These are phyloP conservation scores for Phorcus lineatus DNA, from an alignment of 2,888 invertebrate species.

Conservation along the genomic window DNA sequence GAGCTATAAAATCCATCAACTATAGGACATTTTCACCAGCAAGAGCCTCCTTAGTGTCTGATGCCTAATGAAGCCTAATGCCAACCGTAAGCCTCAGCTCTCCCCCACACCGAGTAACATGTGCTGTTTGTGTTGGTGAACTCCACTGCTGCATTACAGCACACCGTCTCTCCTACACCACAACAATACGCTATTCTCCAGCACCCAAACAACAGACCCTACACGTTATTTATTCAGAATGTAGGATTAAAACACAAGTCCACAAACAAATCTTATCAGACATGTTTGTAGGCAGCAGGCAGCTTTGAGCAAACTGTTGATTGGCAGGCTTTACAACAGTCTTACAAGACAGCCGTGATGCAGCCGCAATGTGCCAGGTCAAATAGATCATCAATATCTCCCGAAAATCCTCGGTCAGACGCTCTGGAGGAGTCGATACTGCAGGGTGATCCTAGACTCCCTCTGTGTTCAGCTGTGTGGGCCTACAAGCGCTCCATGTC, in stretches of 20 bases:
- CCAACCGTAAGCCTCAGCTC: background rate
- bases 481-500: too few species aligned
- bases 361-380: background rate
- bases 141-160: background rate
- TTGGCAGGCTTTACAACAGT: background rate
- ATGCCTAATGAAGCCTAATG: too few species aligned
- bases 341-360: background rate
- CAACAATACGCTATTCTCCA: background rate
- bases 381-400: conserved; percentile 5
- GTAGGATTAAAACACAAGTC: background rate
- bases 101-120: background rate
- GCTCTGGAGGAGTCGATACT: background rate
- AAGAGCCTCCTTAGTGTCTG: too few species aligned
- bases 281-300: background rate
- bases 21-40: too few species aligned
- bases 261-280: background rate
- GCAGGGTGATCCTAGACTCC: too few species aligned
- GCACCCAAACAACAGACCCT: too few species aligned
- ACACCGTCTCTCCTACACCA: background rate
- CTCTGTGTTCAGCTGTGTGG: too few species aligned
- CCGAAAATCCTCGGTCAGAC: background rate
- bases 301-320: background rate
- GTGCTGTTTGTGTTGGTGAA: background rate
- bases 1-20: background rate
- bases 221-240: background rate